Base-by-base conservation (phyloP, 2,113 vertebrate genomes). In the Rhizomys pruinosus region DNA sequence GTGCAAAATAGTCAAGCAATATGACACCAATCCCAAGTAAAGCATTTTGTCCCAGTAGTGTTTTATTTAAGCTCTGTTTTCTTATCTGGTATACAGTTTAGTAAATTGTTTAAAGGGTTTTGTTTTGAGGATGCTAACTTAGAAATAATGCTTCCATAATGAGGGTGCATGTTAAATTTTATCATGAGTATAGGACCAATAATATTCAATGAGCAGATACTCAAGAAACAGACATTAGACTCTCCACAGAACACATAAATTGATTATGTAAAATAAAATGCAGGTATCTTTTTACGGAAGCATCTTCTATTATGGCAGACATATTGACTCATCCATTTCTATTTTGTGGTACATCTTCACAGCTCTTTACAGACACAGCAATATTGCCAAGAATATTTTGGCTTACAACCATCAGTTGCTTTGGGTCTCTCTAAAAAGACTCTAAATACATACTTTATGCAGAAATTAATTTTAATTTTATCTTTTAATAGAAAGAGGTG, bases 251-350 rank as follows among this genome's bases (percentile, higher is more conserved):
- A 39, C 39, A 59, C 63, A 69, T 22, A 13, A 15, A n/a, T 78
- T 15, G 57, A 7, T 68, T 93, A 72, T 10, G 15, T 68, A 91
- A 91, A 93, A 91, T 80, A n/a, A 79, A 94, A 77, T 68, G 17
- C 32, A 82, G 10, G 34, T 78, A 13, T 69, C 42, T 80, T 34
- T 92, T 82, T 93, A 74, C 19, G 69, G 68, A 93, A 73, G 52
- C 29, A 90, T 59, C 42, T 88, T 20, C 25, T 69, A 72, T 77
- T 57, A 52, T 73, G 71, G 42, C 3, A 55, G 44, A 8, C 23
- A 66, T 74, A 84, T 61, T 52, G 44, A 29, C 44, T 74, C 82
- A 93, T 81, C 19, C 20, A 74, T 88, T 92, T 90, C 57, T 89
- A 59, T 93, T 87, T 81, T 39, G 22, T 87, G n/a, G 20, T 39